Evolutionary conservation across 2,797 vertebrate genomes (phyloP).

Genomic region (Amniataba percoides): DNA sequence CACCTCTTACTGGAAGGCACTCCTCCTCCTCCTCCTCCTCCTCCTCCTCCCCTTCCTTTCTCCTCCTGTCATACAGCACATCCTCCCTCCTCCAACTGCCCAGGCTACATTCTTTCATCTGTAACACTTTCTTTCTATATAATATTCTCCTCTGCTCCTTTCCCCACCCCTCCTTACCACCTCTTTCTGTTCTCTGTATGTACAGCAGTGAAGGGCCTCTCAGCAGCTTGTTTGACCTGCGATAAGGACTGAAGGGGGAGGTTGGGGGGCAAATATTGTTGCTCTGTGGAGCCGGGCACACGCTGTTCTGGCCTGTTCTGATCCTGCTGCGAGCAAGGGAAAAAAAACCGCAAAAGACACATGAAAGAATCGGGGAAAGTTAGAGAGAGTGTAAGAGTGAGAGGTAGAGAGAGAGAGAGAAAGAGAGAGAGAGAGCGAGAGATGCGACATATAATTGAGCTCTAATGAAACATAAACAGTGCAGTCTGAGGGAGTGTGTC

Average conservation of each 20-base stretch:
- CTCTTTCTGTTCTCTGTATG: constrained; percentile 22
- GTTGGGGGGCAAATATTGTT: constrained; percentile 49
- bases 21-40: constrained; percentile 35
- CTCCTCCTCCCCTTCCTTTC: constrained; percentile 9
- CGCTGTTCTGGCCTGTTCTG: constrained; percentile 46
- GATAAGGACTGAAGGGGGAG: constrained; percentile 53
- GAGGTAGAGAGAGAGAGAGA: constrained; percentile 29
- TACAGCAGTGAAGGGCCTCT: constrained; percentile 60
- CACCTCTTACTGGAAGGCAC: constrained; percentile 69
- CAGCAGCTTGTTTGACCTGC: constrained; percentile 71
- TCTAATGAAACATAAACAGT: constrained; percentile 82
- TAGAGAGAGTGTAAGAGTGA: constrained; percentile 35
- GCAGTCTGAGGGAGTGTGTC: constrained; percentile 78
- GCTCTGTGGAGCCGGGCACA: constrained; percentile 46
- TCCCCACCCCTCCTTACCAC: too few relatives aligned
- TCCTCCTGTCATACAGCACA: constrained; percentile 17
- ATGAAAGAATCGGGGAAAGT: constrained; percentile 54
- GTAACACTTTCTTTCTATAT: constrained; percentile 16
- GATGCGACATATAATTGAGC: constrained; percentile 82
- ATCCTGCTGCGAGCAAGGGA: constrained; percentile 23
- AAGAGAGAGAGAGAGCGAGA: constrained; percentile 55
- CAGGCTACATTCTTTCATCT: constrained; percentile 53
- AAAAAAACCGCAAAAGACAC: constrained; percentile 25
- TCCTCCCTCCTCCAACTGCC: constrained; percentile 37
- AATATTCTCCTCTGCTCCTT: constrained; percentile 21